Evolutionary conservation across 2,888 invertebrate genomes (phyloP).

Genomic region (Drosophila austrosaltans): DNA sequence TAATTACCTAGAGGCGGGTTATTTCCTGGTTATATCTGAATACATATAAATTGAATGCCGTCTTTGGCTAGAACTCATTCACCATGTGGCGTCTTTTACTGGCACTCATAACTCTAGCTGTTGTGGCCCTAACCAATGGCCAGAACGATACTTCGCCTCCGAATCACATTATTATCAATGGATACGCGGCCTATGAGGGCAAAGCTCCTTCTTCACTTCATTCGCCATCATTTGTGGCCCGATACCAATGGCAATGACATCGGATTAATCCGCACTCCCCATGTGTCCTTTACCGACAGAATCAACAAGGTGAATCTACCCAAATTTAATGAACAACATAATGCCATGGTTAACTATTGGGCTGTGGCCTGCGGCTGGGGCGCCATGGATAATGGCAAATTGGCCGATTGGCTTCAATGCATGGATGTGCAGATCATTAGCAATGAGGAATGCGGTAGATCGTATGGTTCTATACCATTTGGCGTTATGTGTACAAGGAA

Average conservation of each 20-base stretch:
- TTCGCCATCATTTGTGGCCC: constrained; percentile 49
- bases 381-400: constrained; percentile 40
- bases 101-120: constrained; percentile 15
- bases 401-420: constrained; percentile 73
- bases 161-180: constrained; percentile 63
- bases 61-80: not conserved
- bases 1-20: not conserved
- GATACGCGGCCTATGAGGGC: constrained; percentile 57
- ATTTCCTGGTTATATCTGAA: not conserved
- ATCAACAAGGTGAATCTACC: constrained; percentile 42
- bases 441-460: constrained; percentile 76
- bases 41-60: not conserved
- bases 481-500: constrained; percentile 47
- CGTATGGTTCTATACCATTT: not conserved
- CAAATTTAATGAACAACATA: constrained; percentile 10
- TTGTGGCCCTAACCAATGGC: constrained; percentile 17
- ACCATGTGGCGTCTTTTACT: constrained; percentile 32
- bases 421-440: constrained; percentile 63
- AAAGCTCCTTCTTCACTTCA: constrained; percentile 66
- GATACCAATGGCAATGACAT: constrained; percentile 46
- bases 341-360: constrained; percentile 40
- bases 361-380: constrained; percentile 64
- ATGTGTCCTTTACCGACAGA: constrained; percentile 33
- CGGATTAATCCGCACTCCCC: constrained; percentile 48
- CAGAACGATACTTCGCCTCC: not conserved